Conservation (phyloP, 2,113 vertebrate species). For the Plestiodon gilberti region DNA sequence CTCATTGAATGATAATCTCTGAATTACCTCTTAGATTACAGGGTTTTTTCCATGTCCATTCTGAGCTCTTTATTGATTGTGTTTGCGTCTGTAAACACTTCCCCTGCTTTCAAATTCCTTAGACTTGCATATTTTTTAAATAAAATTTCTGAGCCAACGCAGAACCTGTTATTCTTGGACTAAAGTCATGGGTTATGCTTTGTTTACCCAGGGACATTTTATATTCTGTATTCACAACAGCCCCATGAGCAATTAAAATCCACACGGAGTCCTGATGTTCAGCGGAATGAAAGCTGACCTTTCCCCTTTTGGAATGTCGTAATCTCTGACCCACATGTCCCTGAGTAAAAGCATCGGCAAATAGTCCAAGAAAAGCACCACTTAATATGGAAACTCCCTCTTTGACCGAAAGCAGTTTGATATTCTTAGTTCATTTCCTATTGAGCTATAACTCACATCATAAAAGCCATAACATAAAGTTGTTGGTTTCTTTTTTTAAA, state of each 20-base stretch:
- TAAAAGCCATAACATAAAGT: constrained; percentile 71
- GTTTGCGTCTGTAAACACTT: background rate
- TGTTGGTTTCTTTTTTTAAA: constrained; percentile 64
- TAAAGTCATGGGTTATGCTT: background rate
- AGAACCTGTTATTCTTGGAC: constrained; percentile 15
- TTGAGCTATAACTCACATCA: constrained; percentile 74
- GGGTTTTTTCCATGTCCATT: background rate
- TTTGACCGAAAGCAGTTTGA: constrained; percentile 64
- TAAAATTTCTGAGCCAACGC: background rate
- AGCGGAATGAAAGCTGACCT: background rate
- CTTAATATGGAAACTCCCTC: constrained; percentile 47
- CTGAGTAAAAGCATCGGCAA: constrained; percentile 1
- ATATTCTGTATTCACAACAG: background rate
- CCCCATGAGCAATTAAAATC: constrained; percentile 34
- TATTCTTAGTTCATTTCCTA: constrained; percentile 79
- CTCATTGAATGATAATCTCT: background rate
- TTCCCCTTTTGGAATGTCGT: constrained; percentile 9
- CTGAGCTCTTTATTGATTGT: background rate
- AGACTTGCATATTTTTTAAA: background rate
- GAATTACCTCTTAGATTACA: background rate
- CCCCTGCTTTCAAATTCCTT: background rate
- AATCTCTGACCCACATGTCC: background rate
- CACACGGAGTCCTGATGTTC: constrained; percentile 31
- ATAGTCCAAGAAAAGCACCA: constrained; percentile 40
- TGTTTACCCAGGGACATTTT: background rate